Conservation (phyloP, 2,797 vertebrate genomes). For the Poeciliopsis infans region DNA sequence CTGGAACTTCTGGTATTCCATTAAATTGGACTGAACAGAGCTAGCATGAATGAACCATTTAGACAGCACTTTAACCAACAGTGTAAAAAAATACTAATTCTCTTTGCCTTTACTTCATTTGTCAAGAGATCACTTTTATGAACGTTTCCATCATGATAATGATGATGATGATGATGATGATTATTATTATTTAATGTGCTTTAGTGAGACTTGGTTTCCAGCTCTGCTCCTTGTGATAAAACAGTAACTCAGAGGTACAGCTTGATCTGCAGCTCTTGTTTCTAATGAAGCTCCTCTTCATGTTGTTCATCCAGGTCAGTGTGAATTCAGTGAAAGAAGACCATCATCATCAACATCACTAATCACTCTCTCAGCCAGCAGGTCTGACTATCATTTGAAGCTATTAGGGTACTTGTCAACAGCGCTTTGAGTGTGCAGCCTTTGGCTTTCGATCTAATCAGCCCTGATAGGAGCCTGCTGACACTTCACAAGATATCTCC, state of each 20-base stretch:
- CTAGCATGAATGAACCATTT: neutral
- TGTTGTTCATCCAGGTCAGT: conserved; percentile 43
- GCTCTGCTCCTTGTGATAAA: conserved; percentile 24
- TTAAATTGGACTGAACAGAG: neutral
- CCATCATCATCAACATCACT: conserved; percentile 54
- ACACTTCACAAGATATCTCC: conserved; percentile 39
- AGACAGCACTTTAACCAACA: conserved; percentile 10
- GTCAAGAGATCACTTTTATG: conserved; percentile 24
- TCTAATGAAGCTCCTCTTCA: conserved; percentile 44
- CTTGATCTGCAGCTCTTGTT: conserved; percentile 37
- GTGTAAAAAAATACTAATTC: neutral
- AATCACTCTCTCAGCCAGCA: conserved; percentile 60
- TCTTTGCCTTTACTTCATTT: conserved; percentile 33
- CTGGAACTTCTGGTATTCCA: too few relatives aligned
- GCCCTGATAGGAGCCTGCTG: conserved; percentile 46
- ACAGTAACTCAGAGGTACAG: conserved; percentile 39
- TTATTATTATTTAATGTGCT: conserved; percentile 48
- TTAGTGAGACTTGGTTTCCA: conserved; percentile 46
- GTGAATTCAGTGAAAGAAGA: conserved; percentile 58
- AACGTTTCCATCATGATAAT: conserved; percentile 31
- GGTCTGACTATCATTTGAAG: conserved; percentile 56
- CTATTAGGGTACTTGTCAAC: conserved; percentile 75
- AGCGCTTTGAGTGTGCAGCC: conserved; percentile 65
- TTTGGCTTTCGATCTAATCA: conserved; percentile 69
- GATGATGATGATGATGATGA: too few relatives aligned